Conservation (phyloP, 2,113 vertebrate genomes). For the Neofelis nebulosa region DNA sequence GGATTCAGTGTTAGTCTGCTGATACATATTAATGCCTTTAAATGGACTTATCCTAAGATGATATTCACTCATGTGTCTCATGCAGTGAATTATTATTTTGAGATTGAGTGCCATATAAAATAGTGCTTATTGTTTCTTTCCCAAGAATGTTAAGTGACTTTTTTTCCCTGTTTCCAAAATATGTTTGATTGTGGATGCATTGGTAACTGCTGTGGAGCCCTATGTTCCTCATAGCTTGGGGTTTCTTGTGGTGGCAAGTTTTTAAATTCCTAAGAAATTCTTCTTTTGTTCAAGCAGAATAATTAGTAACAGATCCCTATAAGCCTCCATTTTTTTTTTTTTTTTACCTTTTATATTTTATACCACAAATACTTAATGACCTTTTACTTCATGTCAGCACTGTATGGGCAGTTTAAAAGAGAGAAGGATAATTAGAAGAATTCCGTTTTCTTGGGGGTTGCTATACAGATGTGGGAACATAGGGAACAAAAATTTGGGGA, state of each 20-base stretch:
- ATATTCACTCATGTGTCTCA: neutral
- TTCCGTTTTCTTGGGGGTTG: neutral
- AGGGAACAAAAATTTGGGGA: neutral
- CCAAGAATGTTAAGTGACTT: neutral
- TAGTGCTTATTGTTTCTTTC: neutral
- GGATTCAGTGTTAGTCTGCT: neutral
- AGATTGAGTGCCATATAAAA: neutral
- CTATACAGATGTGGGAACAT: neutral
- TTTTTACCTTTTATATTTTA: neutral
- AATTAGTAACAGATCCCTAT: neutral
- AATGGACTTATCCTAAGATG: neutral
- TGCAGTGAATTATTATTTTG: neutral
- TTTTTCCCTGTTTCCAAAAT: constrained; percentile 1
- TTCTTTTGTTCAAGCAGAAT: neutral
- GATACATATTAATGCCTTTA: neutral
- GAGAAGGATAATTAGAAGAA: neutral
- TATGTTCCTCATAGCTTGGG: neutral
- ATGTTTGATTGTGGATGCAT: neutral
- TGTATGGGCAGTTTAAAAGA: neutral
- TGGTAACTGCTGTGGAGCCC: neutral
- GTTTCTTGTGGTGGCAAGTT: neutral
- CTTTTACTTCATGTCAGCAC: neutral
- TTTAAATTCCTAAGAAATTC: neutral
- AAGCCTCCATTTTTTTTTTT: neutral
- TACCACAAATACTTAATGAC: neutral